phyloP scores from a whole-genome alignment of 2,797 vertebrate species.

The Myiotriccus ornatus region DNA sequence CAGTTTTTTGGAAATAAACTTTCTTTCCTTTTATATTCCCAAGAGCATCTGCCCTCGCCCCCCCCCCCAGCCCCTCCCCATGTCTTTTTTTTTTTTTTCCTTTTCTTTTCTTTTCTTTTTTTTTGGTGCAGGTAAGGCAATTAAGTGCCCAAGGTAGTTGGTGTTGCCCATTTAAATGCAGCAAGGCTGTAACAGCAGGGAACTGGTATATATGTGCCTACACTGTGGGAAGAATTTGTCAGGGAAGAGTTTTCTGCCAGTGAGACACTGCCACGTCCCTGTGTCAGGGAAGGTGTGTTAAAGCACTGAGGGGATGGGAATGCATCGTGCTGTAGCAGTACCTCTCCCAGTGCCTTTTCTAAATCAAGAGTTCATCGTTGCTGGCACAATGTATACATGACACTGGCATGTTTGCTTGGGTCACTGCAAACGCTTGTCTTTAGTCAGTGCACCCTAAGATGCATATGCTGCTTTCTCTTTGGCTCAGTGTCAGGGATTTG shows the following conservation, averaged over 20 bases:
- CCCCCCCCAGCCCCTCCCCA: accelerated
- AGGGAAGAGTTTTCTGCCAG: not conserved
- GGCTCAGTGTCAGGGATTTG: not conserved
- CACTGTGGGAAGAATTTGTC: not conserved
- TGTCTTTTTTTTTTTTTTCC: not conserved
- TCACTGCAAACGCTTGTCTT: not conserved
- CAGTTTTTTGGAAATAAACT: not conserved
- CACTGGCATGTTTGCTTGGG: not conserved
- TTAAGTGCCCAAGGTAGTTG: not conserved
- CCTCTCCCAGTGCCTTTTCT: not conserved
- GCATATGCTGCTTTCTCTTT: not conserved
- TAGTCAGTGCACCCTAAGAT: not conserved
- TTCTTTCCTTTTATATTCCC: not conserved
- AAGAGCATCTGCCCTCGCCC: not conserved
- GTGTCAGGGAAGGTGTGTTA: not conserved
- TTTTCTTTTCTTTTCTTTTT: not conserved
- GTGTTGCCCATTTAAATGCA: not conserved
- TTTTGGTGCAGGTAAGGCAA: not conserved
- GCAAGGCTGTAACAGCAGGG: not conserved
- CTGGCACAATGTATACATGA: not conserved
- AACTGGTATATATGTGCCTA: accelerated
- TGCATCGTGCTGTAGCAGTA: accelerated
- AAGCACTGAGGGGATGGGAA: not conserved
- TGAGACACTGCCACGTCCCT: not conserved
- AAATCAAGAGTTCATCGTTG: not conserved